Percentiles rank a stretch among this genome's conserved stretches.
Conservation (phyloP, 2,113 vertebrate genomes). For the Corythoichthys intestinalis region DNA sequence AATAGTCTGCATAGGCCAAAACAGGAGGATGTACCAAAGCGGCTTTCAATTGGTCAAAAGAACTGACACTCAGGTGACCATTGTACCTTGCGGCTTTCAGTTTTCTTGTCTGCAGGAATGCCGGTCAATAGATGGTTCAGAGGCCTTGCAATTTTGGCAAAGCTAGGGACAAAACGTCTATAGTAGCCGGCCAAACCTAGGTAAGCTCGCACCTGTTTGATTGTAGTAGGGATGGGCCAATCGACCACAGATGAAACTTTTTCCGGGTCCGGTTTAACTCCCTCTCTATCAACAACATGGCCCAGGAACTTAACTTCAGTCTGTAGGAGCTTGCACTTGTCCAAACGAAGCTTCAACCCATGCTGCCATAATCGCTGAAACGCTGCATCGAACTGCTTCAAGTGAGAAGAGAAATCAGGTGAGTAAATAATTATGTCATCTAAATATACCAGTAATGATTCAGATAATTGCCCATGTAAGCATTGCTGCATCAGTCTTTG, state of each 20-base stretch:
- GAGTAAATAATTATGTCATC: not conserved
- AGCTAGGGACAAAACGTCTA: not conserved
- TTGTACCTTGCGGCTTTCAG: not conserved
- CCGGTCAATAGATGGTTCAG: not conserved
- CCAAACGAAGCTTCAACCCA: not conserved
- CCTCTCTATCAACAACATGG: too few relatives aligned
- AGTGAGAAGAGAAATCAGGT: too few relatives aligned
- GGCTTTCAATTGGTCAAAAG: not conserved
- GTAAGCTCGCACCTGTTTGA: not conserved
- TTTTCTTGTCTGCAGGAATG: not conserved
- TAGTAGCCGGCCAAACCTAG: not conserved
- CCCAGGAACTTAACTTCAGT: not conserved
- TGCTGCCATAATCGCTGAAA: not conserved
- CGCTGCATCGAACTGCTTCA: not conserved
- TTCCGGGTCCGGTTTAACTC: too few relatives aligned
- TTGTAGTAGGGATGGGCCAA: not conserved
- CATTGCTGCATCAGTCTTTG: too few relatives aligned
- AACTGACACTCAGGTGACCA: not conserved
- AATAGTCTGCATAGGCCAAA: not conserved
- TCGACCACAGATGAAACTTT: too few relatives aligned
- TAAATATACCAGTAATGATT: too few relatives aligned
- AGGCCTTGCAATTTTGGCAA: not conserved
- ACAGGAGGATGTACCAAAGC: not conserved
- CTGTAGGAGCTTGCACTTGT: too few relatives aligned
- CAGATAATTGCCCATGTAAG: too few relatives aligned